These are phyloP conservation scores for Enteromius radiatus DNA, from an alignment of 2,797 vertebrate species.

Conservation along the genomic window DNA sequence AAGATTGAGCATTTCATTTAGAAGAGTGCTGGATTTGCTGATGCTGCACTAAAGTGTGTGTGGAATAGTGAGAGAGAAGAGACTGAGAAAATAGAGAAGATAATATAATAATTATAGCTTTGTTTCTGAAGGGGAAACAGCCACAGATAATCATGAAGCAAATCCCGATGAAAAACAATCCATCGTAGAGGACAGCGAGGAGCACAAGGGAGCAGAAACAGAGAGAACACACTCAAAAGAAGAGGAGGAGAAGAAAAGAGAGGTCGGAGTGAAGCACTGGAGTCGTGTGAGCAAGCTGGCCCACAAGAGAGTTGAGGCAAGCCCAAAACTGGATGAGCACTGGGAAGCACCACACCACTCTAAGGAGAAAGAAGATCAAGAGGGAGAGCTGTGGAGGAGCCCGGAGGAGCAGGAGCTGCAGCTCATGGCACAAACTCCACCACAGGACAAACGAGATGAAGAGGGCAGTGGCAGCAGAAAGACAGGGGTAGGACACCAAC, in stretches of 20 bases:
- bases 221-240: constrained; percentile 55
- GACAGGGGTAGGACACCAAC: constrained; percentile 79
- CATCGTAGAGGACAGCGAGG: constrained; percentile 61
- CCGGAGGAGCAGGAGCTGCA: constrained; percentile 80
- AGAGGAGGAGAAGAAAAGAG: constrained; percentile 70
- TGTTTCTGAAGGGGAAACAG: constrained; percentile 52
- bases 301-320: constrained; percentile 69
- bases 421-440: constrained; percentile 73
- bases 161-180: constrained; percentile 66
- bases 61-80: constrained; percentile 1
- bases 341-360: constrained; percentile 77
- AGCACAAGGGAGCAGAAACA: constrained; percentile 51
- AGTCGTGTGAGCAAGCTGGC: constrained; percentile 79
- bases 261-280: constrained; percentile 76
- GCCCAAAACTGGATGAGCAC: constrained; percentile 55
- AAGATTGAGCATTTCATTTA: constrained; percentile 40
- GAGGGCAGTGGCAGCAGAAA: constrained; percentile 91
- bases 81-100: background rate
- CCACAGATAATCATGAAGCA: constrained; percentile 56
- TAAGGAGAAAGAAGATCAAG: constrained; percentile 73
- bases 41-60: constrained; percentile 45
- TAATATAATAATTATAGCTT: constrained; percentile 1
- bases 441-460: constrained; percentile 85
- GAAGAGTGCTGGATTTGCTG: constrained; percentile 53
- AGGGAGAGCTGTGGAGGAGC: constrained; percentile 64